phyloP scores from a whole-genome alignment of 2,113 vertebrate species.

The Vicugna pacos region DNA sequence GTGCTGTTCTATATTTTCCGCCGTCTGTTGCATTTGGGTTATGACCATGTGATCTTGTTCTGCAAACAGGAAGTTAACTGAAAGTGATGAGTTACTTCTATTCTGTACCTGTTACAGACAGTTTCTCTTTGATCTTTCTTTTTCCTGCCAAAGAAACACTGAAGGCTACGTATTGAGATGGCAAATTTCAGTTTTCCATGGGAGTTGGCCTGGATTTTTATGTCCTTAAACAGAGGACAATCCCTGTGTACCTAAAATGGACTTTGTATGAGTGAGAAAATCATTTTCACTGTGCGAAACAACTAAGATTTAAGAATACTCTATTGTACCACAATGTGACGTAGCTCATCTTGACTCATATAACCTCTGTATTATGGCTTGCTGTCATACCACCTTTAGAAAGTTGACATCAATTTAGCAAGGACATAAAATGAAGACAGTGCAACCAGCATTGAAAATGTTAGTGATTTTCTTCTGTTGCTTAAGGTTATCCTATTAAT shows the following conservation, averaged over 20 bases:
- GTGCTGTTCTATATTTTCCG: not conserved
- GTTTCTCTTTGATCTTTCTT: not conserved
- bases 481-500: not conserved
- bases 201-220: not conserved
- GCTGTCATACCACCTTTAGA: not conserved
- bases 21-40: not conserved
- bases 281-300: not conserved
- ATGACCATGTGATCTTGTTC: not conserved
- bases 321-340: not conserved
- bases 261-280: not conserved
- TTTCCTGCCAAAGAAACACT: not conserved
- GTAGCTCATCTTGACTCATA: not conserved
- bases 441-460: not conserved
- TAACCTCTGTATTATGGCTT: not conserved
- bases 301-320: not conserved
- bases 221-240: not conserved
- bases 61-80: not conserved
- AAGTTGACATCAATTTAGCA: not conserved
- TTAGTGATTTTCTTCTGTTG: not conserved
- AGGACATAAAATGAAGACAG: not conserved
- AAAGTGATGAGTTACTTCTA: not conserved
- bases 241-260: not conserved
- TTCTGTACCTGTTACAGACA: not conserved
- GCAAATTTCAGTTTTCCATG: not conserved
- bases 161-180: not conserved